phyloP scores from a whole-genome alignment of 2,888 invertebrate species.

The Coremacera marginata region DNA sequence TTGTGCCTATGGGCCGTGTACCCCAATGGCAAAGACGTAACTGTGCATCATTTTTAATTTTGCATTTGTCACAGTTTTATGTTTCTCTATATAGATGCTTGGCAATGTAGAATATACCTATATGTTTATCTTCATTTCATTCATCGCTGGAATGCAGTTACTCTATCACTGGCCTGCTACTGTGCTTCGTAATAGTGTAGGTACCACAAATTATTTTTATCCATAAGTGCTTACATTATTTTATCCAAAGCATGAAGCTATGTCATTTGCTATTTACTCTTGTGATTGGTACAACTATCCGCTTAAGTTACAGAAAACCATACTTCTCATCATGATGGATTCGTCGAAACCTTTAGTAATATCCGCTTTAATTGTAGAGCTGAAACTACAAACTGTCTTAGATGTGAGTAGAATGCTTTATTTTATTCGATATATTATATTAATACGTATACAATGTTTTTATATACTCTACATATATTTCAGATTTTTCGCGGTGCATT shows the following conservation, averaged over 20 bases:
- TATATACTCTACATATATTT: neutral
- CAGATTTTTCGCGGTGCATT: slow-evolving; percentile 63
- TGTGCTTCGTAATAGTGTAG: slow-evolving; percentile 53
- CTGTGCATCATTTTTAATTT: too few relatives aligned
- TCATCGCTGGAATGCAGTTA: slow-evolving; percentile 56
- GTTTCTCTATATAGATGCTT: slow-evolving; percentile 47
- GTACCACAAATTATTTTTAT: slow-evolving; percentile 41
- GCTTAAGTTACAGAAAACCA: slow-evolving; percentile 49
- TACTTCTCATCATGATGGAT: slow-evolving; percentile 57
- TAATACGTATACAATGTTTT: neutral
- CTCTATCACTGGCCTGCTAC: slow-evolving; percentile 65
- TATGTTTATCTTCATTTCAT: slow-evolving; percentile 56
- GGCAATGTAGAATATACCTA: slow-evolving; percentile 59
- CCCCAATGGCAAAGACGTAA: too few relatives aligned
- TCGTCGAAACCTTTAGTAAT: slow-evolving; percentile 56
- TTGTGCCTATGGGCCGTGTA: too few relatives aligned
- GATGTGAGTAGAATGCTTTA: slow-evolving; percentile 50
- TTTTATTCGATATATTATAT: neutral
- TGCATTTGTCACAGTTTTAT: too few relatives aligned
- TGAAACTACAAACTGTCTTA: slow-evolving; percentile 60
- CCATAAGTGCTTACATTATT: neutral
- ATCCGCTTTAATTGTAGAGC: slow-evolving; percentile 57
- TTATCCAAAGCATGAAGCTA: slow-evolving; percentile 51
- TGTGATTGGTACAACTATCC: slow-evolving; percentile 58
- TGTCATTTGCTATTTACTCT: slow-evolving; percentile 56